Evolutionary conservation across 2,113 vertebrate species (phyloP).

Genomic region (Colinus virginianus): DNA sequence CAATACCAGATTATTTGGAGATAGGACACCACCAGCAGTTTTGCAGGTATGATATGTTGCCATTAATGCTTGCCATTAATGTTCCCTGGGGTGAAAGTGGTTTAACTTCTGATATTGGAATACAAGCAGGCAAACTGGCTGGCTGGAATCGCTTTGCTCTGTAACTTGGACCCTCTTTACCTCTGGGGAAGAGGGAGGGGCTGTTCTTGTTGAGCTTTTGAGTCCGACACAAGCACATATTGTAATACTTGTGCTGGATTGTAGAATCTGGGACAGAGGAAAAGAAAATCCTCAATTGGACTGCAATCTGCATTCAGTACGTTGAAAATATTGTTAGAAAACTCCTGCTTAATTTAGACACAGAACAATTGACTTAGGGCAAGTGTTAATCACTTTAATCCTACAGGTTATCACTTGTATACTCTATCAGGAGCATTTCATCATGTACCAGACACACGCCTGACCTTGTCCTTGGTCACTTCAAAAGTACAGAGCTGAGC

Average conservation of each 20-base stretch:
- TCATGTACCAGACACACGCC: background rate
- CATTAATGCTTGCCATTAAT: background rate
- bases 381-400: background rate
- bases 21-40: background rate
- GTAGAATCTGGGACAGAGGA: background rate
- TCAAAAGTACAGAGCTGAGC: background rate
- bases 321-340: background rate
- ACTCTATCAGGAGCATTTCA: background rate
- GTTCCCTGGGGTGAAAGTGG: background rate
- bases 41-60: background rate
- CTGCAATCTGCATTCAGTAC: background rate
- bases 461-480: background rate
- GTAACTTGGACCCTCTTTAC: background rate
- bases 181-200: background rate
- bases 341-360: background rate
- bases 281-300: background rate
- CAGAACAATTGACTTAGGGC: background rate
- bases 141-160: background rate
- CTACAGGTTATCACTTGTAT: background rate
- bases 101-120: background rate
- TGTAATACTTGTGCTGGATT: background rate
- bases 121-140: background rate
- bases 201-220: background rate
- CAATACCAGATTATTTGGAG: background rate
- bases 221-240: background rate